These are phyloP conservation scores for Frieseomelitta varia DNA, from an alignment of 1,140 invertebrate species.

Conservation along the genomic window DNA sequence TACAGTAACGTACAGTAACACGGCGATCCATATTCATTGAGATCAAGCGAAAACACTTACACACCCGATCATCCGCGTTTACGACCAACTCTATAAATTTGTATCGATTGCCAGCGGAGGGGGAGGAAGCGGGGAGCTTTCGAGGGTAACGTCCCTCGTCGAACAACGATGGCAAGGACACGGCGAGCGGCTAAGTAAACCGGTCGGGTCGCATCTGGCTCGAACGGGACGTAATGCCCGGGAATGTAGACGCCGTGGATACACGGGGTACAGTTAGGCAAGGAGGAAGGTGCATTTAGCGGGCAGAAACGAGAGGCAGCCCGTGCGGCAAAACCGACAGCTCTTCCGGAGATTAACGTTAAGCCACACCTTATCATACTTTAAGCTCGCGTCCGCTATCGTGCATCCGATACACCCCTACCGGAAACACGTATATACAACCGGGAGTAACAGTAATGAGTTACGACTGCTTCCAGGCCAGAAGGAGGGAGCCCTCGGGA, in stretches of 20 bases:
- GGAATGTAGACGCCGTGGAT: conserved; percentile 67
- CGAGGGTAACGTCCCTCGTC: background rate
- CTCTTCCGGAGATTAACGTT: conserved; percentile 69
- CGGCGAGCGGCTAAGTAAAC: conserved; percentile 50
- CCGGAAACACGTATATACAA: conserved; percentile 28
- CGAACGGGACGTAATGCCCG: conserved; percentile 69
- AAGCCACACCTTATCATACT: conserved; percentile 75
- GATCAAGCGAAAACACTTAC: background rate
- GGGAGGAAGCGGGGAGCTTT: background rate
- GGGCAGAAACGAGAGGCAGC: background rate
- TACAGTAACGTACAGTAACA: too few relatives aligned
- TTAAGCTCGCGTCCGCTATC: conserved; percentile 68
- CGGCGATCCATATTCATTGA: background rate
- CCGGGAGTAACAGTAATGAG: conserved; percentile 36
- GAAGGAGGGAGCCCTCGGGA: conserved; percentile 50
- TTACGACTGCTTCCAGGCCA: conserved; percentile 39
- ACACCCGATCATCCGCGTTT: background rate
- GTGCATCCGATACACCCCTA: conserved; percentile 62
- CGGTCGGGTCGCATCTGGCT: conserved; percentile 71
- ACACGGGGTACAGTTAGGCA: conserved; percentile 40
- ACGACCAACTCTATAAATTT: background rate
- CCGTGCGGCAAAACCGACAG: conserved; percentile 39
- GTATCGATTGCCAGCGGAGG: background rate
- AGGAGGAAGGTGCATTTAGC: conserved; percentile 25
- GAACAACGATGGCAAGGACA: background rate